Evolutionary conservation across 1,140 invertebrate genomes (phyloP).

Genomic region (Drosophila neocordata): DNA sequence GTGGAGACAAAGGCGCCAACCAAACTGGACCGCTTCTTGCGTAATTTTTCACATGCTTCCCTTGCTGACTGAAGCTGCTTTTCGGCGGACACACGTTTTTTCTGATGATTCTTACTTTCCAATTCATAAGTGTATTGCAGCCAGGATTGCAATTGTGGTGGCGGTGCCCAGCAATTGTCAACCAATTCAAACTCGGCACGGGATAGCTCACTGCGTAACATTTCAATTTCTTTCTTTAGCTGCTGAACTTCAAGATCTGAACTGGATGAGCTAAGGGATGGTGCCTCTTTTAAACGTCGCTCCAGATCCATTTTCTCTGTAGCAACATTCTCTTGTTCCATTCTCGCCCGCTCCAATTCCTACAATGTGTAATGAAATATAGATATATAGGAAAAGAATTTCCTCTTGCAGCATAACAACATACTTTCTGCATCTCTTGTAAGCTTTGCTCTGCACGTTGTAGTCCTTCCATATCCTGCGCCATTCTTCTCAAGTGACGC

Average conservation of each 20-base stretch:
- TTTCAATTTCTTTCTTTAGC: slow-evolving; percentile 92
- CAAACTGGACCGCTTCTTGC: slow-evolving; percentile 94
- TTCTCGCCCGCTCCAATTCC: slow-evolving; percentile 77
- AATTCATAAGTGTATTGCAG: slow-evolving; percentile 97
- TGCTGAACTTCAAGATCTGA: slow-evolving; percentile 92
- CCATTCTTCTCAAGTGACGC: slow-evolving; percentile 93
- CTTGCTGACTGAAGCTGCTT: slow-evolving; percentile 93
- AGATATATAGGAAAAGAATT: not conserved
- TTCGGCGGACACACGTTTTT: slow-evolving; percentile 93
- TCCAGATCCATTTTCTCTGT: slow-evolving; percentile 93
- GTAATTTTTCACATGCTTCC: slow-evolving; percentile 96
- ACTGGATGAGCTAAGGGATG: slow-evolving; percentile 87
- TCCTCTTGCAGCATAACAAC: not conserved
- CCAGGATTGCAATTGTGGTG: slow-evolving; percentile 95
- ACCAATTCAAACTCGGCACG: slow-evolving; percentile 94
- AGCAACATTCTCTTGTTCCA: slow-evolving; percentile 88
- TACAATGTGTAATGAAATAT: slow-evolving; percentile 15
- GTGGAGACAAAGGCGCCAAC: slow-evolving; percentile 97
- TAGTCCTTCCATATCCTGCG: slow-evolving; percentile 95
- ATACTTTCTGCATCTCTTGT: slow-evolving; percentile 91
- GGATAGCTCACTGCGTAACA: slow-evolving; percentile 91
- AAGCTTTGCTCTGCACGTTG: slow-evolving; percentile 94
- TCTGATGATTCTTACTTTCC: slow-evolving; percentile 93
- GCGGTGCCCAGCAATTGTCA: slow-evolving; percentile 93
- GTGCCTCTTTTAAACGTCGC: slow-evolving; percentile 88